Conservation (phyloP, 2,888 invertebrate genomes). For the Mamestra brassicae region DNA sequence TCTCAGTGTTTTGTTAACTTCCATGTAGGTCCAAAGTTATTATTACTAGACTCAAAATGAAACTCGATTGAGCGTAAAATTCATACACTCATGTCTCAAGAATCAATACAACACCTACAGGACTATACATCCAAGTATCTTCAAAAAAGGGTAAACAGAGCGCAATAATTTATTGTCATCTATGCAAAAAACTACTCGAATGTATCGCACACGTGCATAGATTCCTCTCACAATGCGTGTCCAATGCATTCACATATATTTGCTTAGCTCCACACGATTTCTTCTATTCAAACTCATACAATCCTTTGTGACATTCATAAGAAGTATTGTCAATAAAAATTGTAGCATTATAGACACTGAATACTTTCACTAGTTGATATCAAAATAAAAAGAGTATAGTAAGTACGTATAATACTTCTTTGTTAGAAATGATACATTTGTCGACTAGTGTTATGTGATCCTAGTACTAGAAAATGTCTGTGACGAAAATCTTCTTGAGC, state of each 20-base stretch:
- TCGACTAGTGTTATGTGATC: constrained; percentile 20
- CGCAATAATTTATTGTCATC: constrained; percentile 79
- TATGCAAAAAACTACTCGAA: constrained; percentile 71
- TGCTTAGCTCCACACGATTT: constrained; percentile 72
- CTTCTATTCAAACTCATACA: constrained; percentile 73
- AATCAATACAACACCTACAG: constrained; percentile 31
- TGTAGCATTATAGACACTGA: constrained; percentile 1
- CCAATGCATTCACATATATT: constrained; percentile 81
- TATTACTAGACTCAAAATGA: constrained; percentile 4
- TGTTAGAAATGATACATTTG: constrained; percentile 22
- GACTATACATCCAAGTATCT: constrained; percentile 52
- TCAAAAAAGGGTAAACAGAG: constrained; percentile 78
- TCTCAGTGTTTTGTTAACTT: background rate
- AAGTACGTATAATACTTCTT: background rate
- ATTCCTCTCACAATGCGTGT: constrained; percentile 76
- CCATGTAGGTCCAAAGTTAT: constrained; percentile 21
- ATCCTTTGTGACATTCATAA: constrained; percentile 54
- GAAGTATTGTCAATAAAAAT: constrained; percentile 42
- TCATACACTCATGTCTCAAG: constrained; percentile 32
- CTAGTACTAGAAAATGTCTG: background rate
- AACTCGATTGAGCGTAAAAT: constrained; percentile 49
- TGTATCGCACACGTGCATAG: constrained; percentile 82
- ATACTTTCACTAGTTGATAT: constrained; percentile 45
- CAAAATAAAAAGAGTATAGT: background rate
- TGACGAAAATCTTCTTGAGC: constrained; percentile 4